Evolutionary conservation across 1,140 invertebrate species (phyloP), one percentile per base, ranked within the genome.

Genomic region (Diabrotica virgifera): DNA sequence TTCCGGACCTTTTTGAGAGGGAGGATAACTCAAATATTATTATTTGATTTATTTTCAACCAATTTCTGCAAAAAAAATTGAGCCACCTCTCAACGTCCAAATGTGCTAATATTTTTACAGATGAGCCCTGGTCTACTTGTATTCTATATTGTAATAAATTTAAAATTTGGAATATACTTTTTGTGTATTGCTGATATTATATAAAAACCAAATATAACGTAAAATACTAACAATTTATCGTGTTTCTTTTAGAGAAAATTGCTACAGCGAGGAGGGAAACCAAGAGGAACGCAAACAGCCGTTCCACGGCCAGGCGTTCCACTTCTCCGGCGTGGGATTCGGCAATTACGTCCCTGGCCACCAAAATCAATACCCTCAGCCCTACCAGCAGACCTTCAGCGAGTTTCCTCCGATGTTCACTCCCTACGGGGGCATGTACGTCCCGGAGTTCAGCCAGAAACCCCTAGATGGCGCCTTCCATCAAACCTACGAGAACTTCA

Each of bases 371-470:
- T 82, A 73, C 82, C 77, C 78, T 79, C 83, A 51, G 78, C 81
- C 70, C 59, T 70, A 73, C 55, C 70, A 70, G 6, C 77, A 81
- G 52, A 81, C 77, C 68, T 85, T 85, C 71, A 80, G 83, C 75
- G 83, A 85, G 65, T 85, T 85, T 72, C 77, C 82, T 46, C 82
- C 80, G 37, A 82, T 84, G 73, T 85, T 84, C 70, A 84, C 80
- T 74, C 82, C 84, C 62, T 85, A 85, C 68, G 76, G 80, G 63
- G 78, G 80, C 62, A 78, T 82, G 72, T 84, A 83, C 65, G 74
- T 76, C 50, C 79, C 78, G 37, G 82, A 84, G 38, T 83, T 82
- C 61, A 59, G 69, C 75, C 63, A 75, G 76, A 70, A 82, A 79
- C 70, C 71, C 70, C 11, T 59, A 59, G 55, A 64, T 36, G 63